Percentiles rank a stretch among this genome's conserved stretches.
These are phyloP conservation scores for Caiman crocodilus DNA, from an alignment of 2,797 vertebrate genomes.

Conservation along the genomic window DNA sequence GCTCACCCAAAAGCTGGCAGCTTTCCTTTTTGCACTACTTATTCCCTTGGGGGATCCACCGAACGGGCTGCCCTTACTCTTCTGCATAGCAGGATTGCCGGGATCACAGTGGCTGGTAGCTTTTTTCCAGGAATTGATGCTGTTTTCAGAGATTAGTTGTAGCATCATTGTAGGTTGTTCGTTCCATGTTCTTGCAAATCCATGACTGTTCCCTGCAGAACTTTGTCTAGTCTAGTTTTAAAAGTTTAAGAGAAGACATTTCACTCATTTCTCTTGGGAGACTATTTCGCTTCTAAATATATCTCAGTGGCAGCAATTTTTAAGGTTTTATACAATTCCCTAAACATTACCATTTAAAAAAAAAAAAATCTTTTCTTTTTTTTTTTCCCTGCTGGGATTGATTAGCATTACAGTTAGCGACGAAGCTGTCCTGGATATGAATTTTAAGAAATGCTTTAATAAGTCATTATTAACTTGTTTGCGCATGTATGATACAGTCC, in stretches of 20 bases:
- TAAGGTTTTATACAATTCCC: not conserved
- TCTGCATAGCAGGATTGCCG: fast-evolving
- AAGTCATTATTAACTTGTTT: not conserved
- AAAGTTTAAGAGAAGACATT: not conserved
- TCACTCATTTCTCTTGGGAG: not conserved
- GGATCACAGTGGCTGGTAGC: not conserved
- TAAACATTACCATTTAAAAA: not conserved
- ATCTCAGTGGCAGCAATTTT: slow-evolving; percentile 20
- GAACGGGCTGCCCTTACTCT: fast-evolving
- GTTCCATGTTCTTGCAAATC: not conserved
- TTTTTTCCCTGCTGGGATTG: not conserved
- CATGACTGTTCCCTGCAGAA: not conserved
- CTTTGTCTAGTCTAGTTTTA: not conserved
- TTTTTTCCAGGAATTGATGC: not conserved
- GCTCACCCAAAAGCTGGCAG: too few relatives aligned
- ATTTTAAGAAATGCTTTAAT: not conserved
- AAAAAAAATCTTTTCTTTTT: not conserved
- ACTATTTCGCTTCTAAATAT: slow-evolving; percentile 7
- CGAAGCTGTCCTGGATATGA: not conserved
- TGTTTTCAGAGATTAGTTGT: not conserved
- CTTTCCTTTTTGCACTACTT: not conserved
- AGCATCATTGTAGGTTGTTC: not conserved
- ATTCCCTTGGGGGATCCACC: not conserved
- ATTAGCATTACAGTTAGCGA: not conserved
- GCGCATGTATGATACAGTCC: not conserved